Evolutionary conservation across 2,888 invertebrate species (phyloP), one percentile per base, ranked within the genome.

Genomic region (Papilio elwesi): DNA sequence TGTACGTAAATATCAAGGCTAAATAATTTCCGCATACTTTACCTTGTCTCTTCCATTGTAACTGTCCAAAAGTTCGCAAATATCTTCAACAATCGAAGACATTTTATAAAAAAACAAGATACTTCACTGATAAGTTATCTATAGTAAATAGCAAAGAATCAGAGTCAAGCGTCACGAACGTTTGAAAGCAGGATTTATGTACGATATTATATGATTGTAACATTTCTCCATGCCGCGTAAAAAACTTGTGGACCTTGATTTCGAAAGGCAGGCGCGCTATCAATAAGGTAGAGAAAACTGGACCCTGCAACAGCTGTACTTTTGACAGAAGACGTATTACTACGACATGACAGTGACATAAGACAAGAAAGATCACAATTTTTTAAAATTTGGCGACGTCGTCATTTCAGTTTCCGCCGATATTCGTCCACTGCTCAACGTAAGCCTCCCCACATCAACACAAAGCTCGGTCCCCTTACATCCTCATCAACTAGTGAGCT

Each of bases 11-110:
- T 85, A 85, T 79, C 87, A 86, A 89, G 87, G 87, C 76, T 79
- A 66, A 67, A 76, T 74, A 57, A 69, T 81, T 90, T 91, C 89
- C 89, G 90, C 87, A 87, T 89, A 83, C 78, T 82, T 88, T 92
- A 96, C 96, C 95, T 97, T 97, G 92, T 98, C 98, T 85, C 98
- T 95, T n/a, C 98, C 98, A 84, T 95, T 96, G 85, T 98, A 97
- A 65, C 96, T 96, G 77, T 97, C 96, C 78, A 98, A 93, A 83
- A 97, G 95, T 82, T 95, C 95, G 87, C 96, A 96, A 84, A 96
- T 94, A 92, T 95, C 95, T 83, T 94, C 93, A 68, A 87, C 78
- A 74, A 90, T 70, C 36, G 90, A 85, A 80, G 90, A 87, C 93
- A 93, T 93, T 76, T 78, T 83, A 26, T 52, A 62, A 52, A 64